Base-by-base conservation (phyloP, 2,113 vertebrate genomes). In the Scolopax mira region DNA sequence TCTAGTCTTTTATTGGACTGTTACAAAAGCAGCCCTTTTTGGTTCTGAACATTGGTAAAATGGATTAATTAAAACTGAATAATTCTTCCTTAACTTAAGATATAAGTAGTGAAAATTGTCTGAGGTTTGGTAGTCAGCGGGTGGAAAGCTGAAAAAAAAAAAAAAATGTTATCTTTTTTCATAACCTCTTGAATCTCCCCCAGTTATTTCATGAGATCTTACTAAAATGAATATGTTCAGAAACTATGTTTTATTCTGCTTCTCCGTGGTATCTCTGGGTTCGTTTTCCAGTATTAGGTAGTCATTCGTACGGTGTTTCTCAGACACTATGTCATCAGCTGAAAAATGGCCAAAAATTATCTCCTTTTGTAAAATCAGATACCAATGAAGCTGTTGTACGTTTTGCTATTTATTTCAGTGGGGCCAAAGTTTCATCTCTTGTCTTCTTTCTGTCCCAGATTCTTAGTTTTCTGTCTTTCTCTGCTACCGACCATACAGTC, bases 41-140 rank as follows among this genome's bases (percentile, higher is more conserved):
- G 66, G 92, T 96, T 77, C 65, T 89, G 94, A 86, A 79, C 46
- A 57, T 35, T 78, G 37, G 82, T 83, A 80, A 85, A 94, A 85
- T 55, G 11, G 57, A 17, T 81, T 85, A 69, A 70, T 83, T 30
- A 89, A 93, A 75, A 91, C 49, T 5, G 48, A 92, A 41, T 82
- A 83, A 60, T 81, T 25, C 19, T 73, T 35, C 71, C 88, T 74
- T 35, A 91, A 85, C 93, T 94, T 67, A 77, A 86, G 62, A 94
- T 25, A 48, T 75, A 37, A 97, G 55, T 65, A 89, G 25, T 48
- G 62, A 85, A 96, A 62, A 67, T 18, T 84, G 28, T 42, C 48
- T 46, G 69, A 79, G 4, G 16, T 71, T 86, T 81, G 41, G 39
- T 79, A 74, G 58, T 69, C 28, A 60, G 61, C 58, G 85, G 73